Conservation (phyloP, 2,888 invertebrate genomes). For the Thysanoteuthis rhombus region DNA sequence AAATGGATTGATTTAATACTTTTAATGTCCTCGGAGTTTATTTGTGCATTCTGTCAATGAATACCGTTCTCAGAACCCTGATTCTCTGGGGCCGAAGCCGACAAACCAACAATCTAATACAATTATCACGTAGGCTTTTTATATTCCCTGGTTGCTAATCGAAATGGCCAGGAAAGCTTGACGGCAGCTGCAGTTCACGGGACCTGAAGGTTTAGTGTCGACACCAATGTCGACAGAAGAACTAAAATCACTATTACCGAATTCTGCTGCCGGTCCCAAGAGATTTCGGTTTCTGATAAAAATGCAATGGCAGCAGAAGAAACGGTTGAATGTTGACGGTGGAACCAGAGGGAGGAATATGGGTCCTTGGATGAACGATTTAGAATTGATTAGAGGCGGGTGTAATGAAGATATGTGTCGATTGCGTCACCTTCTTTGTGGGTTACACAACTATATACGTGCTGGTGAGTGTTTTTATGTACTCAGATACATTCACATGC, state of each 20-base stretch:
- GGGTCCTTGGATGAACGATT: neutral
- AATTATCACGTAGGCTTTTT: neutral
- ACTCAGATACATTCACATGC: too few relatives aligned
- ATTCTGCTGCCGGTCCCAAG: neutral
- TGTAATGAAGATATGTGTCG: rapidly evolving
- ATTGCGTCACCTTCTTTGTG: neutral
- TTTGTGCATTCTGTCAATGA: neutral
- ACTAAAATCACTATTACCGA: neutral
- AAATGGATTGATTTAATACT: too few relatives aligned
- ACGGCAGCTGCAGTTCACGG: neutral
- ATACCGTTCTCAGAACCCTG: neutral
- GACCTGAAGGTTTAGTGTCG: too few relatives aligned
- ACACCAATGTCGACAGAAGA: neutral
- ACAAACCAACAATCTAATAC: neutral
- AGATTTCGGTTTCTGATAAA: neutral
- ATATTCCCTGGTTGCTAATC: neutral
- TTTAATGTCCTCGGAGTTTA: neutral
- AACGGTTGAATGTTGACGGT: neutral
- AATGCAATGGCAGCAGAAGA: neutral
- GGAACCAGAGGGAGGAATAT: neutral
- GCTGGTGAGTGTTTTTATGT: too few relatives aligned
- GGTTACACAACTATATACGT: neutral
- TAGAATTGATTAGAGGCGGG: neutral
- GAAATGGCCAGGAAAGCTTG: neutral
- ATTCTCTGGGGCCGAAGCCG: too few relatives aligned